phyloP scores from a whole-genome alignment of 2,113 vertebrate genomes.

The Lasiurus borealis region DNA sequence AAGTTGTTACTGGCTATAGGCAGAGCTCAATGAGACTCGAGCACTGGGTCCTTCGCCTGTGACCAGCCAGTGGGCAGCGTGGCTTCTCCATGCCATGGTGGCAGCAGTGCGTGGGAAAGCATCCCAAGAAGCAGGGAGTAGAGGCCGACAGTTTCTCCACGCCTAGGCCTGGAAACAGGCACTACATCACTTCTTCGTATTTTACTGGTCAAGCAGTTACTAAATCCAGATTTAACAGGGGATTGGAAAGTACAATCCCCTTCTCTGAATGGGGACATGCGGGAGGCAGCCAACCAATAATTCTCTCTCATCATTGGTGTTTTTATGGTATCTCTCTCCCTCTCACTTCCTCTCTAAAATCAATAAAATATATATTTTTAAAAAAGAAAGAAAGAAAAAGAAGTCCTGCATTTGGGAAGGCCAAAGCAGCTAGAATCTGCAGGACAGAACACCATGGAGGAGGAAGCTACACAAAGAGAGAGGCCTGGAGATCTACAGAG shows the following conservation, averaged over 20 bases:
- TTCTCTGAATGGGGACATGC: neutral
- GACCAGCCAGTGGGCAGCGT: neutral
- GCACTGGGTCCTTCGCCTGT: neutral
- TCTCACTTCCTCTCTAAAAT: too few species aligned
- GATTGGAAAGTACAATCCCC: neutral
- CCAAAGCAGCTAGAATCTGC: neutral
- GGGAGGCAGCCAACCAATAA: too few species aligned
- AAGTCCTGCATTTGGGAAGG: neutral
- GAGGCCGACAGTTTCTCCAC: conserved; percentile 22
- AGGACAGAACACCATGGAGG: neutral
- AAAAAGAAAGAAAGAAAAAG: neutral
- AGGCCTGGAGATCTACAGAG: neutral
- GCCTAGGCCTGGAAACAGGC: neutral
- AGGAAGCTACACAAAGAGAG: neutral
- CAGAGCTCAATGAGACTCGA: neutral
- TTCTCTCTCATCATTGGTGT: too few species aligned
- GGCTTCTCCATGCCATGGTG: neutral
- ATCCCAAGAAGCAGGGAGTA: neutral
- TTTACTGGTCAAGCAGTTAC: neutral
- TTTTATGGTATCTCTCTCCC: too few species aligned
- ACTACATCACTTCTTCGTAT: neutral
- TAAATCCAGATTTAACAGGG: neutral
- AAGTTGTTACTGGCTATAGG: neutral
- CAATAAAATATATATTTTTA: too few species aligned
- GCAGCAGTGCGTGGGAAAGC: neutral